Percentiles rank a stretch among this genome's conserved stretches.
Conservation (phyloP, 2,888 invertebrate genomes). For the Trilocha varians region DNA sequence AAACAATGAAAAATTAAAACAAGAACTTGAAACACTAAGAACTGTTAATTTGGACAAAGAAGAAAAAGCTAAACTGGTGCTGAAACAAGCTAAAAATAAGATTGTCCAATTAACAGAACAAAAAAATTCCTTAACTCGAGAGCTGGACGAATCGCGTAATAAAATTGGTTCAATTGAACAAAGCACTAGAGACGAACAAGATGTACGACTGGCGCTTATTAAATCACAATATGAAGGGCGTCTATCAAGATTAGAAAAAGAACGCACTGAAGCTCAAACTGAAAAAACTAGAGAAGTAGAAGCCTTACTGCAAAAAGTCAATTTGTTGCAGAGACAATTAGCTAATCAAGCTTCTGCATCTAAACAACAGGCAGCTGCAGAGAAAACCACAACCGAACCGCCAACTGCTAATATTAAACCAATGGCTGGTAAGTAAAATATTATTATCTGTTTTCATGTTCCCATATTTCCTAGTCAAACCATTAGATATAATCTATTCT, state of each 20-base stretch:
- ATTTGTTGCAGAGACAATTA: constrained; percentile 79
- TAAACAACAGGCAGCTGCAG: constrained; percentile 71
- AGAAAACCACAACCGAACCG: constrained; percentile 73
- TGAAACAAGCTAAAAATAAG: constrained; percentile 82
- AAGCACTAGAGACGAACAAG: constrained; percentile 70
- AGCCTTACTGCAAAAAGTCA: constrained; percentile 78
- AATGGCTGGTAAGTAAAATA: constrained; percentile 81
- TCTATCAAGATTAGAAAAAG: constrained; percentile 80
- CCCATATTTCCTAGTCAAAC: too few relatives aligned
- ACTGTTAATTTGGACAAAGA: constrained; percentile 74
- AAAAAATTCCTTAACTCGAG: constrained; percentile 75
- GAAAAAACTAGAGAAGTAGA: constrained; percentile 79
- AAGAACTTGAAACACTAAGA: constrained; percentile 76
- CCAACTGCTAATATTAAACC: constrained; percentile 95
- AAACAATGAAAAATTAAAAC: constrained; percentile 77
- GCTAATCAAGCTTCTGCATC: constrained; percentile 80
- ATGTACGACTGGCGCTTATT: constrained; percentile 72
- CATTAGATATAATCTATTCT: too few relatives aligned
- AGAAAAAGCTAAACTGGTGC: constrained; percentile 76
- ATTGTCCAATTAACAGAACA: constrained; percentile 82
- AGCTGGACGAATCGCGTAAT: constrained; percentile 68
- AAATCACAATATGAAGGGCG: constrained; percentile 82
- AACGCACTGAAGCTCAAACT: constrained; percentile 76
- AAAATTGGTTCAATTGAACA: constrained; percentile 67
- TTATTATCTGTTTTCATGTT: too few relatives aligned